Evolutionary conservation across 2,888 invertebrate species (phyloP), one percentile per base, ranked within the genome.

Genomic region (Troides helena): DNA sequence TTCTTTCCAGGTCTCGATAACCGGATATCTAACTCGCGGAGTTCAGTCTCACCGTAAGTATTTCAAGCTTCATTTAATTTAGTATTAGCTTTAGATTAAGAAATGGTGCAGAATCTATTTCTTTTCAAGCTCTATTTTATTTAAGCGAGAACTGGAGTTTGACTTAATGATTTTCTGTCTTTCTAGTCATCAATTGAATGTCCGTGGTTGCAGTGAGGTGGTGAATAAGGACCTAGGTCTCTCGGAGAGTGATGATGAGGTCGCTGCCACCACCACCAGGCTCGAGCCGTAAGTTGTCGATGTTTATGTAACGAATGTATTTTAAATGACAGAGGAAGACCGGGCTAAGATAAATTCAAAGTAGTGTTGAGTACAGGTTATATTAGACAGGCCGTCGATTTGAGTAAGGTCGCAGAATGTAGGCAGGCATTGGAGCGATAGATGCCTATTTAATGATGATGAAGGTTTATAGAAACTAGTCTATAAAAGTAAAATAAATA

Each of bases 191-290:
- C 63, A 64, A 58, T 61, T 39, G 23, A 66, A 60, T 23, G 66
- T 53, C 7, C 66, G 59, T 72, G 30, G 72, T 85, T 85, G 21
- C 85, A 92, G 92, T 73, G 89, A 90, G 71, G 86, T 87, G 74
- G 90, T 89, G 73, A 86, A 85, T 72, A 95, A 95, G 84, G 96
- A 97, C 88, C 93, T 97, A 76, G 95, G 95, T 72, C 86, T 97
- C 71, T 96, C 97, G 23, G 97, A 96, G 84, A 97, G 96, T 80
- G 97, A 97, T 77, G 96, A 97, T 80, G 96, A 96, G 74, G 88
- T 87, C 57, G 85, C 87, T 1, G 87, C 89, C 67, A 81, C 88
- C 71, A 81, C 84, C 65, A 88, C 90, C 67, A 82, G 85, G 69
- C 80, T 92, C 74, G 89, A 87, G 77, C 90, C 92, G 92, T 92